phyloP scores from a whole-genome alignment of 2,888 invertebrate genomes.

The Priocnemis perturbator region DNA sequence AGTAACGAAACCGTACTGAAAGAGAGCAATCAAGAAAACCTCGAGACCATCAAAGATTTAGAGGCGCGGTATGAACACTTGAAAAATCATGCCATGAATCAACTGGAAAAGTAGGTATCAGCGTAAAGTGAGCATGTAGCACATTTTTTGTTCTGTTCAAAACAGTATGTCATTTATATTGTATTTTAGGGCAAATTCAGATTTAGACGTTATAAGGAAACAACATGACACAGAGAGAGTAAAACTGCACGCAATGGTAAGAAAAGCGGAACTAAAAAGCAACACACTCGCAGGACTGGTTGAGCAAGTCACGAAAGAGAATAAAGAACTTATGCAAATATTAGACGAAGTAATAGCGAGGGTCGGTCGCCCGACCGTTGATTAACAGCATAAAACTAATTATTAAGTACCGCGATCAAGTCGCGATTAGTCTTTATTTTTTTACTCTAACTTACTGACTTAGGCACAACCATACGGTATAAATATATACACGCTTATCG shows the following conservation, averaged over 20 bases:
- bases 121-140: no score
- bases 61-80: slow-evolving; percentile 91
- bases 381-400: no score
- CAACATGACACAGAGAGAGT: slow-evolving; percentile 87
- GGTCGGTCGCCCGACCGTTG: slow-evolving; percentile 61
- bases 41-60: slow-evolving; percentile 84
- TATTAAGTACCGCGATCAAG: slow-evolving; percentile 34
- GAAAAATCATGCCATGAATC: slow-evolving; percentile 92
- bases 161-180: no score
- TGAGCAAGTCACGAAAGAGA: slow-evolving; percentile 94
- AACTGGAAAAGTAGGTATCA: slow-evolving; percentile 86
- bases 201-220: slow-evolving; percentile 86
- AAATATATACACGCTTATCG: background rate
- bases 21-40: slow-evolving; percentile 83
- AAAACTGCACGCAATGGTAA: slow-evolving; percentile 90
- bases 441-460: slow-evolving; percentile 55
- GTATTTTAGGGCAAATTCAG: slow-evolving; percentile 84
- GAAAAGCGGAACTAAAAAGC: slow-evolving; percentile 91
- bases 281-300: slow-evolving; percentile 90
- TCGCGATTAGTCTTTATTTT: slow-evolving; percentile 62
- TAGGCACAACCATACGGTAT: slow-evolving; percentile 34
- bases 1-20: slow-evolving; percentile 85
- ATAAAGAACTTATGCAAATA: slow-evolving; percentile 91
- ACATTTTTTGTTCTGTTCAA: no score
- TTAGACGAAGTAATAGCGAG: slow-evolving; percentile 93